Conservation (phyloP, 2,797 vertebrate species). For the Semotilus atromaculatus region DNA sequence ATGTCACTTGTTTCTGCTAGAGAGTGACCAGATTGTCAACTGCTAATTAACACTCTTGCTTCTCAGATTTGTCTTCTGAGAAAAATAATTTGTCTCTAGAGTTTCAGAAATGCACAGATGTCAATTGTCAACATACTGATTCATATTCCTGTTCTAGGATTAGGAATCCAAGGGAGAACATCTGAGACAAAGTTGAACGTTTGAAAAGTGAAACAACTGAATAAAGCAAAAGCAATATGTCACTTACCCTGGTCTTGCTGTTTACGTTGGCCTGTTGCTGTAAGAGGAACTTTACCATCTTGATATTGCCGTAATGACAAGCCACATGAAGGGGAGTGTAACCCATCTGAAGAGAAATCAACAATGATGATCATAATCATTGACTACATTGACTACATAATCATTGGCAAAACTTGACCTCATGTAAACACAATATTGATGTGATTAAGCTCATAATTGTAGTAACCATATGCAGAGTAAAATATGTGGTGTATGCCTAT, state of each 20-base stretch:
- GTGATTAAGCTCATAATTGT: not conserved
- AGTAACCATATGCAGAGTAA: not conserved
- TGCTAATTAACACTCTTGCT: not conserved
- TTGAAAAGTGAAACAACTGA: not conserved
- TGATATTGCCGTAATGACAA: slow-evolving; percentile 97
- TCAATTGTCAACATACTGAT: not conserved
- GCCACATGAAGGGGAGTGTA: slow-evolving; percentile 95
- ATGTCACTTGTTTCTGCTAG: not conserved
- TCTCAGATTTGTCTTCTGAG: not conserved
- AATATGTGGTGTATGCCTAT: not conserved
- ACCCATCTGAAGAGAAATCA: slow-evolving; percentile 84
- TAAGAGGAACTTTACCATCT: slow-evolving; percentile 95
- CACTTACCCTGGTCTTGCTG: slow-evolving; percentile 90
- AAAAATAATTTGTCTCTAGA: not conserved
- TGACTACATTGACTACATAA: not conserved
- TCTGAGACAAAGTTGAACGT: not conserved
- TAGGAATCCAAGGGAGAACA: not conserved
- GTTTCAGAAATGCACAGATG: not conserved
- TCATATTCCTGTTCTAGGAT: not conserved
- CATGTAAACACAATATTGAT: not conserved
- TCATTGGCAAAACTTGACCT: not conserved
- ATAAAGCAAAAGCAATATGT: not conserved
- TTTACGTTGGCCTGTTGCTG: slow-evolving; percentile 95
- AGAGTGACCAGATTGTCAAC: not conserved
- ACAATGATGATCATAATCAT: not conserved